phyloP scores from a whole-genome alignment of 2,797 vertebrate species.

The Thunnus albacares region DNA sequence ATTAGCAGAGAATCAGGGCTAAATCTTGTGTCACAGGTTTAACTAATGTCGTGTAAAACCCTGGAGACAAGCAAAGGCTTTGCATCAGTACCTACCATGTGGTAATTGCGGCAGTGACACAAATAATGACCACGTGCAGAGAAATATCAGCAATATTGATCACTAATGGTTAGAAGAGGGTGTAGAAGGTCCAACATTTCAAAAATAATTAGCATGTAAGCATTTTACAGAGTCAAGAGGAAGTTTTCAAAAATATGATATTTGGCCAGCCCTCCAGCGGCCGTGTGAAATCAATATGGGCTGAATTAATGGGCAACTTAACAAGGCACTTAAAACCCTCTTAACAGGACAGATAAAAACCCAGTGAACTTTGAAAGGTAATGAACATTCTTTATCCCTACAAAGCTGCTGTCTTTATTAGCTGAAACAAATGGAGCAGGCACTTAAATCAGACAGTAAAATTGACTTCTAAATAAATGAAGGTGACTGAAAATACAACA shows the following conservation, averaged over 20 bases:
- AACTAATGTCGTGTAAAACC: conserved; percentile 39
- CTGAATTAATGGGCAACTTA: conserved; percentile 82
- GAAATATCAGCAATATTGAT: conserved; percentile 65
- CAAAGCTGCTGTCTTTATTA: conserved; percentile 74
- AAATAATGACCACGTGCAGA: conserved; percentile 59
- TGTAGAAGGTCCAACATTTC: conserved; percentile 57
- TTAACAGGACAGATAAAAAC: conserved; percentile 80
- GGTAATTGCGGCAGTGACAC: conserved; percentile 50
- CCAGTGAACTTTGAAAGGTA: conserved; percentile 81
- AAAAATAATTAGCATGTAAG: conserved; percentile 73
- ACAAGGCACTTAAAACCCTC: conserved; percentile 83
- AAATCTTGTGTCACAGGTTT: conserved; percentile 38
- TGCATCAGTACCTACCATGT: conserved; percentile 36
- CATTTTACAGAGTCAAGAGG: conserved; percentile 56
- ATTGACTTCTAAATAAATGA: conserved; percentile 77
- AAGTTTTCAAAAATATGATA: conserved; percentile 73
- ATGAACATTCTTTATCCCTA: conserved; percentile 78
- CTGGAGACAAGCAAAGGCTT: conserved; percentile 23
- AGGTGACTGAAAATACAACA: conserved; percentile 54
- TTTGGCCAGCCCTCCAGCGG: conserved; percentile 52
- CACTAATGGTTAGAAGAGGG: conserved; percentile 37
- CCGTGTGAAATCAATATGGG: conserved; percentile 73
- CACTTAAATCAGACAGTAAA: conserved; percentile 73
- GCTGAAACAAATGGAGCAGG: conserved; percentile 71
- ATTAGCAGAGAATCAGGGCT: conserved; percentile 48